phyloP scores from a whole-genome alignment of 2,888 invertebrate genomes.

The Hybos culiciformis region DNA sequence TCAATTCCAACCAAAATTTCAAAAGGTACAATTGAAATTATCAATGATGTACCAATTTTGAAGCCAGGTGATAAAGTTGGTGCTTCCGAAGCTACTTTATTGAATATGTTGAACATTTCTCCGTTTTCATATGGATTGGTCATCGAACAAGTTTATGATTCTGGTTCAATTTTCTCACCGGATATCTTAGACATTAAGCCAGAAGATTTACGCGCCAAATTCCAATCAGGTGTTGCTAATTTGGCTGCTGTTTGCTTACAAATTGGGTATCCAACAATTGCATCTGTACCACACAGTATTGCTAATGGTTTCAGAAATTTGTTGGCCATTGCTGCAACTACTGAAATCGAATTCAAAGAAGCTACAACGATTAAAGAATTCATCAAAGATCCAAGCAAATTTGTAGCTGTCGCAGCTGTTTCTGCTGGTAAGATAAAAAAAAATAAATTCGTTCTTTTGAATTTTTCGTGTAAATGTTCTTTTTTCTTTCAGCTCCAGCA shows the following conservation, averaged over 20 bases:
- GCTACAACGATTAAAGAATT: conserved; percentile 85
- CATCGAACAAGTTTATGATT: conserved; percentile 95
- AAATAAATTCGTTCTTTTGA: no score
- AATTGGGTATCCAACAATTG: conserved; percentile 92
- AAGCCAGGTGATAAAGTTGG: conserved; percentile 97
- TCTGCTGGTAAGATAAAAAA: no score
- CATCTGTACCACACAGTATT: conserved; percentile 94
- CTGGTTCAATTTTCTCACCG: conserved; percentile 94
- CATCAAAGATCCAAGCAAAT: conserved; percentile 94
- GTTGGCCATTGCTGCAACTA: conserved; percentile 89
- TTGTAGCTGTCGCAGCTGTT: conserved; percentile 48
- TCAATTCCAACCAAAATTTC: conserved; percentile 99
- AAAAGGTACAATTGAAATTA: conserved; percentile 99
- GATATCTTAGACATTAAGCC: conserved; percentile 96
- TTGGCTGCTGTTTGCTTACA: conserved; percentile 83
- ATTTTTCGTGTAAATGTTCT: no score
- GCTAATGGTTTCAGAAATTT: conserved; percentile 97
- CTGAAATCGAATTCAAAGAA: conserved; percentile 91
- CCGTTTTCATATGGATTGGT: conserved; percentile 94
- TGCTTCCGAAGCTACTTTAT: conserved; percentile 93
- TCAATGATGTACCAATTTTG: conserved; percentile 89
- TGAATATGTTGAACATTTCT: conserved; percentile 99
- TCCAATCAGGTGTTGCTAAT: conserved; percentile 87
- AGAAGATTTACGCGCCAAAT: conserved; percentile 82
- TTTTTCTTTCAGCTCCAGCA: no score